Conservation (phyloP, 2,888 invertebrate genomes). For the Napeogenes inachia region DNA sequence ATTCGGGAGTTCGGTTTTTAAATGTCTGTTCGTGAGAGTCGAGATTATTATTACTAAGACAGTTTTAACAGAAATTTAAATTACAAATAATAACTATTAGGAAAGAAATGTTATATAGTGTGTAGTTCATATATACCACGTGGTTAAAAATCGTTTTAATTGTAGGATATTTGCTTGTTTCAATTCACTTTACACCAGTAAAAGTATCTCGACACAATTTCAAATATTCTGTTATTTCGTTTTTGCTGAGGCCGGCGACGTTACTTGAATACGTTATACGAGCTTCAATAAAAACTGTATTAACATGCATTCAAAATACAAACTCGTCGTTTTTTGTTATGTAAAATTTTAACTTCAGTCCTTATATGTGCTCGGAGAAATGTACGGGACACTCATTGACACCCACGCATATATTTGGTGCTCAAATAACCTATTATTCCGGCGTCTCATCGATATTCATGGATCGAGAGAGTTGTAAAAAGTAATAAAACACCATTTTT, state of each 20-base stretch:
- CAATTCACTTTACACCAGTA: slow-evolving; percentile 61
- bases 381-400: slow-evolving; percentile 58
- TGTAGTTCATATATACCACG: too few species aligned
- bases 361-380: slow-evolving; percentile 55
- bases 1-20: slow-evolving; percentile 13
- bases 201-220: slow-evolving; percentile 60
- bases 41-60: too few species aligned
- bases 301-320: slow-evolving; percentile 59
- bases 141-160: slow-evolving; percentile 33
- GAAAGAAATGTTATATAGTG: too few species aligned
- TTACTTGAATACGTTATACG: slow-evolving; percentile 56
- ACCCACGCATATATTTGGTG: slow-evolving; percentile 62
- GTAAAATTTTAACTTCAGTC: slow-evolving; percentile 56
- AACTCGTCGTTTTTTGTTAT: slow-evolving; percentile 57
- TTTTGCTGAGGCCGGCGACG: slow-evolving; percentile 56
- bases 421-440: slow-evolving; percentile 55
- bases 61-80: neutral
- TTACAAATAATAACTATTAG: neutral
- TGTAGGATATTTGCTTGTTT: slow-evolving; percentile 45
- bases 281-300: slow-evolving; percentile 55
- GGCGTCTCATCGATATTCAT: slow-evolving; percentile 67
- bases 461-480: slow-evolving; percentile 64
- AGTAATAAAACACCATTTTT: slow-evolving; percentile 75
- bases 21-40: neutral
- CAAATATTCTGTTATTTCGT: slow-evolving; percentile 60